phyloP scores from a whole-genome alignment of 2,113 vertebrate genomes.

The Crotalus viridis region DNA sequence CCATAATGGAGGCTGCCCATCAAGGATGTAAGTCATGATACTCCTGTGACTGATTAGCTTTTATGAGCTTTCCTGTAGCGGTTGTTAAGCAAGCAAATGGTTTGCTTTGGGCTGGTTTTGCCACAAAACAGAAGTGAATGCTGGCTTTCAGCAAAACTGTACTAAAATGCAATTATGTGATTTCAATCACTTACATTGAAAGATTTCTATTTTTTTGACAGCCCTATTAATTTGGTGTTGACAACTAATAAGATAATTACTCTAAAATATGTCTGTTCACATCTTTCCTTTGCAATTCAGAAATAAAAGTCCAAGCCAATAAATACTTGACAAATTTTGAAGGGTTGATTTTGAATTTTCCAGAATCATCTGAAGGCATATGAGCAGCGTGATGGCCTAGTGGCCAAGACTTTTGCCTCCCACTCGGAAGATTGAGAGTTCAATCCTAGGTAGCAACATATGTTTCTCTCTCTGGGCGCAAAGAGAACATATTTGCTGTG shows the following conservation, averaged over 20 bases:
- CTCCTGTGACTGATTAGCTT: neutral
- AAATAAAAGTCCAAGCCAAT: neutral
- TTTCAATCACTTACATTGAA: neutral
- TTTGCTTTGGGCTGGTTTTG: neutral
- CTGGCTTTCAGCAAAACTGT: neutral
- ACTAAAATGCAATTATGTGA: neutral
- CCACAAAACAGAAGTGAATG: neutral
- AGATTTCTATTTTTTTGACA: neutral
- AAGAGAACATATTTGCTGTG: too few relatives aligned
- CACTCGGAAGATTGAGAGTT: too few relatives aligned
- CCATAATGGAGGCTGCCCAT: neutral
- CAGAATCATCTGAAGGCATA: too few relatives aligned
- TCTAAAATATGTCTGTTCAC: neutral
- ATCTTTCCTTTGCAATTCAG: neutral
- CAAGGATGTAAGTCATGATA: neutral
- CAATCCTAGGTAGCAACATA: too few relatives aligned
- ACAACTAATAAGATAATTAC: neutral
- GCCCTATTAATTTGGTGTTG: neutral
- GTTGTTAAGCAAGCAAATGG: neutral
- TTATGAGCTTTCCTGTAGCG: neutral
- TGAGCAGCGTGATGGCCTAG: too few relatives aligned
- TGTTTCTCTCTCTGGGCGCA: too few relatives aligned
- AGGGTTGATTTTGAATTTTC: too few relatives aligned
- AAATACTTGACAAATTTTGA: neutral
- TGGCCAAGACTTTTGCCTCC: too few relatives aligned